phyloP scores from a whole-genome alignment of 2,888 invertebrate species.

The Stomorhina lunata region DNA sequence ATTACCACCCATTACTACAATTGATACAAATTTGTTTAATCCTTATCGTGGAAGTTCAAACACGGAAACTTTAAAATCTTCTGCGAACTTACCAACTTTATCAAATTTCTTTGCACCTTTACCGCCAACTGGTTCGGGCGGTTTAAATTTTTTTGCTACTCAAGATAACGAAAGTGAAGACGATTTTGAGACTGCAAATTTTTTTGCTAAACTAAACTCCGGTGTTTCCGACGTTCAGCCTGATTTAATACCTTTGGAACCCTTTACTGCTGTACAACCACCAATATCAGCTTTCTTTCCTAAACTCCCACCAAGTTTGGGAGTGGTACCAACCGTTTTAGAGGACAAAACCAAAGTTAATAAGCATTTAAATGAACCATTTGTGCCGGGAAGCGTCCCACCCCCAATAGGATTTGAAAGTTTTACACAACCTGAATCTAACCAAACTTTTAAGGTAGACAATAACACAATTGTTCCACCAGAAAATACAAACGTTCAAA shows the following conservation, averaged over 20 bases:
- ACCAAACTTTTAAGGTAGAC: neutral
- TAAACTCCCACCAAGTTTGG: constrained; percentile 34
- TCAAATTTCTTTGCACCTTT: constrained; percentile 66
- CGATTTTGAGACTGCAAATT: neutral
- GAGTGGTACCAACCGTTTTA: constrained; percentile 36
- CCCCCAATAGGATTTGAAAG: constrained; percentile 50
- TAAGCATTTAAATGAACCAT: constrained; percentile 14
- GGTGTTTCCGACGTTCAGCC: neutral
- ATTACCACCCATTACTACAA: constrained; percentile 46
- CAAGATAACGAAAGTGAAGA: neutral
- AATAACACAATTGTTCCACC: constrained; percentile 15
- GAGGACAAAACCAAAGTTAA: constrained; percentile 3
- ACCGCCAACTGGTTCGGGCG: constrained; percentile 12
- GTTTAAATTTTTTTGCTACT: constrained; percentile 65
- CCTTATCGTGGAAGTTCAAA: constrained; percentile 59
- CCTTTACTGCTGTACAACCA: constrained; percentile 19
- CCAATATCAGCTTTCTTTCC: constrained; percentile 51
- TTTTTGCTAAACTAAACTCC: neutral
- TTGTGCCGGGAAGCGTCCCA: neutral
- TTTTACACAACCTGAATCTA: constrained; percentile 10
- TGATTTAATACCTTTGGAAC: constrained; percentile 37
- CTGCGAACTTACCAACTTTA: constrained; percentile 50
- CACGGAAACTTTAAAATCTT: constrained; percentile 24
- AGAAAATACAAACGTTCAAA: constrained; percentile 7
- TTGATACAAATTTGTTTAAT: constrained; percentile 39